Percentiles rank a stretch among this genome's conserved stretches.
phyloP scores from a whole-genome alignment of 1,140 invertebrate genomes.

The Colletes latitarsis region DNA sequence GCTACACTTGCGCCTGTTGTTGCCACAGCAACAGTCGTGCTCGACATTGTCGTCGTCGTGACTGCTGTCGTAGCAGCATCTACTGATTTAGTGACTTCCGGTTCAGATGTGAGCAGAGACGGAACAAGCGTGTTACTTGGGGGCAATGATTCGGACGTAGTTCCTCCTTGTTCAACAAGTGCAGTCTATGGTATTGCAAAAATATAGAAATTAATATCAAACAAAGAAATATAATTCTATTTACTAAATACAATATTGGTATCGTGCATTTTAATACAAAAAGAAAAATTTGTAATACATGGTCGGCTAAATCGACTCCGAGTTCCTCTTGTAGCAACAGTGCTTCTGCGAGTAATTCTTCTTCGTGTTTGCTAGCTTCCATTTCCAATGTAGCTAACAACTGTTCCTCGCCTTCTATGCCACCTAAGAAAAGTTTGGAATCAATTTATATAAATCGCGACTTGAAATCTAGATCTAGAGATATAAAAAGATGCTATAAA shows the following conservation, averaged over 20 bases:
- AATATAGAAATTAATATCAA: background rate
- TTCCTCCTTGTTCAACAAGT: constrained; percentile 59
- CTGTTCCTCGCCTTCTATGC: constrained; percentile 78
- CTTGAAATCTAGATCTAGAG: background rate
- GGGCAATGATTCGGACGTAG: constrained; percentile 53
- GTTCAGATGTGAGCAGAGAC: constrained; percentile 33
- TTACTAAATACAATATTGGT: too few species aligned
- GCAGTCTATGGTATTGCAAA: constrained; percentile 52
- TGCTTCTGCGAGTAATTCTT: constrained; percentile 79
- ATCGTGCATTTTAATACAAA: constrained; percentile 5
- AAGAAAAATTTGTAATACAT: constrained; percentile 63
- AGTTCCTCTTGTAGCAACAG: constrained; percentile 80
- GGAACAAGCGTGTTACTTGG: constrained; percentile 25
- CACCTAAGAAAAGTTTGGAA: constrained; percentile 59
- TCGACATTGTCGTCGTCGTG: background rate
- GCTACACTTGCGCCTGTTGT: background rate
- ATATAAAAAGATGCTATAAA: background rate
- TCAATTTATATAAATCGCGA: background rate
- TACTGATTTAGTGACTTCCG: constrained; percentile 30
- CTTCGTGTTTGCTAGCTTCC: constrained; percentile 78
- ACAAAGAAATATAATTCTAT: background rate
- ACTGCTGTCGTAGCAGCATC: background rate
- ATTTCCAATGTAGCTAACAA: constrained; percentile 77
- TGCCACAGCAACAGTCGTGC: background rate
- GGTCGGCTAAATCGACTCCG: constrained; percentile 76